Conservation (phyloP, 2,113 vertebrate species). For the Loxodonta africana region DNA sequence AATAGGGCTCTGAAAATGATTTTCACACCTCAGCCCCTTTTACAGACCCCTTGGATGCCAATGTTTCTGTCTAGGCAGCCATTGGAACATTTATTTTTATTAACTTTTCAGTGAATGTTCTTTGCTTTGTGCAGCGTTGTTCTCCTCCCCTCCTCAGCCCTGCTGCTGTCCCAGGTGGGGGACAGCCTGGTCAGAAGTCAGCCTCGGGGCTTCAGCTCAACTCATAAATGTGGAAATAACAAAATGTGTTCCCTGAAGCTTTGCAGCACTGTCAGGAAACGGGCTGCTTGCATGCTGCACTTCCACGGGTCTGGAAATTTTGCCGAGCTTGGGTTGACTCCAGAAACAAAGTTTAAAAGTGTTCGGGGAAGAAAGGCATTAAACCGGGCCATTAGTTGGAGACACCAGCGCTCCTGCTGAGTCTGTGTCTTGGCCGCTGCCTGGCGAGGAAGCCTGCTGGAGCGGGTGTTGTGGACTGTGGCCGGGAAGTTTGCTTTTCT, state of each 20-base stretch:
- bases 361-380: slow-evolving; percentile 71
- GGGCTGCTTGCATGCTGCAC: slow-evolving; percentile 11
- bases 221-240: slow-evolving; percentile 85
- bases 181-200: slow-evolving; percentile 69
- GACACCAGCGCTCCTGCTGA: not conserved
- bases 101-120: slow-evolving; percentile 72
- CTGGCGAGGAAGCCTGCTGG: slow-evolving; percentile 44
- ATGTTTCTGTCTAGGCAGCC: slow-evolving; percentile 70
- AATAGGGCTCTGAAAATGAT: slow-evolving; percentile 79
- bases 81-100: slow-evolving; percentile 73
- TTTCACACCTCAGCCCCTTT: slow-evolving; percentile 76
- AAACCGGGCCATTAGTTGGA: slow-evolving; percentile 48
- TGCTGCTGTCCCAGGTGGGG: slow-evolving; percentile 74
- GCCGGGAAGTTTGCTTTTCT: not conserved
- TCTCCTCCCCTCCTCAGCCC: not conserved
- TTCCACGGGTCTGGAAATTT: slow-evolving; percentile 79
- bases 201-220: slow-evolving; percentile 58
- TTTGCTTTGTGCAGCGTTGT: slow-evolving; percentile 14
- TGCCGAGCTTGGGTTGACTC: slow-evolving; percentile 67
- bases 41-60: slow-evolving; percentile 65
- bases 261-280: slow-evolving; percentile 81
- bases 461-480: slow-evolving; percentile 34
- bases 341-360: slow-evolving; percentile 75
- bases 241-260: slow-evolving; percentile 85
- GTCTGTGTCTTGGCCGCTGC: slow-evolving; percentile 58